These are phyloP conservation scores for Tuta absoluta DNA, from an alignment of 2,888 invertebrate genomes.

Conservation along the genomic window DNA sequence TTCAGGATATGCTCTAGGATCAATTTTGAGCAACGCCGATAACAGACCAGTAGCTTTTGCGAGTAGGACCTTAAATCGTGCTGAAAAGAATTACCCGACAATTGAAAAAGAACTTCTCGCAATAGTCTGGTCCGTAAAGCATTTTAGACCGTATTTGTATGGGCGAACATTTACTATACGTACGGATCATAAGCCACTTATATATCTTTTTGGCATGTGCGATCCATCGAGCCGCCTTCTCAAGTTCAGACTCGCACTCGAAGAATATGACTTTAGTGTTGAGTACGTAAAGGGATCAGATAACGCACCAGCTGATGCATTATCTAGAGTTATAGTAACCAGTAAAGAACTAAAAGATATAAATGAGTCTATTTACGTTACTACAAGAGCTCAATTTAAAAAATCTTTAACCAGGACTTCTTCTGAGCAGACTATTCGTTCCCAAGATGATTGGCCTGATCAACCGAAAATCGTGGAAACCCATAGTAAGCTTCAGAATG, in stretches of 20 bases:
- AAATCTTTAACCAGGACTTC: not conserved
- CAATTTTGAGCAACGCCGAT: constrained; percentile 12
- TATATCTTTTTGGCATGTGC: not conserved
- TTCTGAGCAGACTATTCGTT: constrained; percentile 16
- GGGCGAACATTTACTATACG: not conserved
- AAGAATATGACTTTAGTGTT: constrained; percentile 28
- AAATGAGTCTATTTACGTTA: constrained; percentile 23
- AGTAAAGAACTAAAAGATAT: constrained; percentile 31
- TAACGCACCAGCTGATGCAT: constrained; percentile 31
- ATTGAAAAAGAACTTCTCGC: constrained; percentile 31
- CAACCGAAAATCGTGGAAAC: constrained; percentile 36
- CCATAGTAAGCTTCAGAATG: too few relatives aligned
- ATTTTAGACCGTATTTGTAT: constrained; percentile 23
- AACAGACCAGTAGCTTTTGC: constrained; percentile 33
- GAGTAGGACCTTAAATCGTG: constrained; percentile 31
- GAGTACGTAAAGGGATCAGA: constrained; percentile 30
- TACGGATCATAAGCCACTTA: constrained; percentile 4
- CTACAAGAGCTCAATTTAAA: constrained; percentile 27
- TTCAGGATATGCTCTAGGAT: constrained; percentile 30
- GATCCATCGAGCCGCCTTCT: constrained; percentile 1
- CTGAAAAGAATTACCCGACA: constrained; percentile 16
- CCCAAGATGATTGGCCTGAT: constrained; percentile 35
- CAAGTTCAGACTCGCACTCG: not conserved
- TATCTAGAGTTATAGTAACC: constrained; percentile 29
- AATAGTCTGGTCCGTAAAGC: constrained; percentile 21